A percentile compares a stretch with the other conserved stretches of the same genome.
Evolutionary conservation across 2,797 vertebrate genomes (phyloP).

Genomic region (Tenualosa ilisha): DNA sequence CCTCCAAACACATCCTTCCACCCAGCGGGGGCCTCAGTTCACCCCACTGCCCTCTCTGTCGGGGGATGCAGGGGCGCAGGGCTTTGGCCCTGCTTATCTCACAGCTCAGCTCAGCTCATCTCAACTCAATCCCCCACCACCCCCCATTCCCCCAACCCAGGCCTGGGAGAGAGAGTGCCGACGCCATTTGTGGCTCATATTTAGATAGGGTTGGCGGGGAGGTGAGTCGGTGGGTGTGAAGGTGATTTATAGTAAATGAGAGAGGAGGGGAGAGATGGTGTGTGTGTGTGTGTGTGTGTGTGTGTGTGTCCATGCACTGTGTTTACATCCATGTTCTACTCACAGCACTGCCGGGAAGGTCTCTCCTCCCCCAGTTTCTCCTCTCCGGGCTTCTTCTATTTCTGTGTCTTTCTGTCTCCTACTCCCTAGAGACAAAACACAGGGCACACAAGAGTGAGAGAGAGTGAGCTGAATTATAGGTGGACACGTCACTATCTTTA

Average conservation of each 20-base stretch:
- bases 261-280: not conserved
- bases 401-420: constrained; percentile 42
- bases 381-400: constrained; percentile 46
- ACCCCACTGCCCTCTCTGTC: not conserved
- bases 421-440: constrained; percentile 29
- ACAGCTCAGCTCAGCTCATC: not conserved
- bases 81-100: not conserved
- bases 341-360: constrained; percentile 57
- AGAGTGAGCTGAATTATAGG: constrained; percentile 28
- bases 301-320: not conserved
- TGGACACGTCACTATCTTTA: not conserved
- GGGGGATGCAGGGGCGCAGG: not conserved
- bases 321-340: constrained; percentile 52
- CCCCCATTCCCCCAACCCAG: too few species aligned
- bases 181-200: not conserved
- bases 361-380: constrained; percentile 66
- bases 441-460: constrained; percentile 55
- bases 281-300: constrained; percentile 3
- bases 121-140: too few species aligned
- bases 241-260: constrained; percentile 7
- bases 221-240: not conserved
- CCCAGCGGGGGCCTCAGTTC: not conserved
- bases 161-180: not conserved
- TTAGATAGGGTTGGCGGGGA: not conserved
- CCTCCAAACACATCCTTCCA: not conserved